Evolutionary conservation across 2,113 vertebrate genomes (phyloP), one percentile per base, ranked within the genome.

Genomic region (Entosphenus tridentatus): DNA sequence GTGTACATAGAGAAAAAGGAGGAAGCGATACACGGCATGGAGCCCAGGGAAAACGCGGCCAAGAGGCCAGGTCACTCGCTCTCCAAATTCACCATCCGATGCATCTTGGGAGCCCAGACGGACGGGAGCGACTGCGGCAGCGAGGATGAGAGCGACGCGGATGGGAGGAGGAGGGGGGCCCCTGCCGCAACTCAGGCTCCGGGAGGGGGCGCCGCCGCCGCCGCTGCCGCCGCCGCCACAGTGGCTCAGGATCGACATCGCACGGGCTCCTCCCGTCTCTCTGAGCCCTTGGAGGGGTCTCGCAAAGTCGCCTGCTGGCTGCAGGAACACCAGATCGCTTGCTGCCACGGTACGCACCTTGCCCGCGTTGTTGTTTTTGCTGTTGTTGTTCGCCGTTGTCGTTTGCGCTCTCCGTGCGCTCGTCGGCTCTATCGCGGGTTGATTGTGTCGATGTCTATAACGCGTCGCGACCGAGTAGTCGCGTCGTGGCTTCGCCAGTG

Each of bases 21-120:
- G 39, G 39, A 39, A 39, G 39, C 39, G 39, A 39, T 39, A 39
- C 39, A 39, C 39, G 39, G 39, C 39, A 62, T 8, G 62, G n/a
- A 65, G 62, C 62, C n/a, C n/a, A n/a, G 21, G 62, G 8, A 65
- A 16, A n/a, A 65, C 10, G n/a, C 62, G n/a, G 21, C 62, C 62
- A 65, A 65, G 62, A 65, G 62, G n/a, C n/a, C n/a, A 65, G 62
- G 62, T 9, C n/a, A n/a, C 62, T 65, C 62, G 62, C 62, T 65
- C 10, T n/a, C 62, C 62, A 65, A 65, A 21, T 65, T 65, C 62
- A 65, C 62, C 62, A 65, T 65, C 9, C 62, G 62, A n/a, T 65
- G 62, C 10, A 65, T 65, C 62, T 10, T 65, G 8, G 62, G 62
- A 65, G 62, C 21, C n/a, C n/a, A n/a, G n/a, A 21, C 62, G 9